Evolutionary conservation across 2,888 invertebrate species (phyloP).

Genomic region (Oasisia sp.): DNA sequence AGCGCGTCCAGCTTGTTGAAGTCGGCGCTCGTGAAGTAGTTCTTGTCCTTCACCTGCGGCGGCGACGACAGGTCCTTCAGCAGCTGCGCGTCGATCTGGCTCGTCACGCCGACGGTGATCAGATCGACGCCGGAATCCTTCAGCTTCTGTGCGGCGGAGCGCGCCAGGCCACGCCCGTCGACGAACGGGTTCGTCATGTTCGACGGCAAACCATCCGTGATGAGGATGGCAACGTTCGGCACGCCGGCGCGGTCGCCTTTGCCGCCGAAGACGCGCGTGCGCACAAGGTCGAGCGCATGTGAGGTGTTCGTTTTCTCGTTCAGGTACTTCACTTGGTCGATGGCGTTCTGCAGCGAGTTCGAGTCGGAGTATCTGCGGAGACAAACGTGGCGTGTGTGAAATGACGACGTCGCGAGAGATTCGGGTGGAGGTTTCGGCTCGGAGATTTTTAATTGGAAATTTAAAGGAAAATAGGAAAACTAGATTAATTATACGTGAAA

Average conservation of each 20-base stretch:
- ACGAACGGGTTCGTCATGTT: background rate
- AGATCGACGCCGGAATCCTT: background rate
- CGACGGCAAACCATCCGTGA: slow-evolving; percentile 28
- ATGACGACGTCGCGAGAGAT: background rate
- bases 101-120: slow-evolving; percentile 19
- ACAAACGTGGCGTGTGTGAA: background rate
- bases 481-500: too few relatives aligned
- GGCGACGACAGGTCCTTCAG: slow-evolving; percentile 17
- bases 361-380: background rate
- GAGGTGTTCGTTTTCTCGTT: slow-evolving; percentile 26
- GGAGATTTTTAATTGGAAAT: background rate
- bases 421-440: background rate
- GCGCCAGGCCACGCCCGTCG: background rate
- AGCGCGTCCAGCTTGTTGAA: slow-evolving; percentile 27
- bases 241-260: slow-evolving; percentile 23
- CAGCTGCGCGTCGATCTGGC: background rate
- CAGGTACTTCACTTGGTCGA: slow-evolving; percentile 1
- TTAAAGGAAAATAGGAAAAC: too few relatives aligned
- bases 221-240: slow-evolving; percentile 26
- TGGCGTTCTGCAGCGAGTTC: background rate
- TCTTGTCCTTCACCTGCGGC: slow-evolving; percentile 20
- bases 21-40: slow-evolving; percentile 32
- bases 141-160: background rate
- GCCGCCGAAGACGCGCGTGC: slow-evolving; percentile 20
- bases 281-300: background rate